phyloP scores from a whole-genome alignment of 2,888 invertebrate genomes.

The Anticlea derivata region DNA sequence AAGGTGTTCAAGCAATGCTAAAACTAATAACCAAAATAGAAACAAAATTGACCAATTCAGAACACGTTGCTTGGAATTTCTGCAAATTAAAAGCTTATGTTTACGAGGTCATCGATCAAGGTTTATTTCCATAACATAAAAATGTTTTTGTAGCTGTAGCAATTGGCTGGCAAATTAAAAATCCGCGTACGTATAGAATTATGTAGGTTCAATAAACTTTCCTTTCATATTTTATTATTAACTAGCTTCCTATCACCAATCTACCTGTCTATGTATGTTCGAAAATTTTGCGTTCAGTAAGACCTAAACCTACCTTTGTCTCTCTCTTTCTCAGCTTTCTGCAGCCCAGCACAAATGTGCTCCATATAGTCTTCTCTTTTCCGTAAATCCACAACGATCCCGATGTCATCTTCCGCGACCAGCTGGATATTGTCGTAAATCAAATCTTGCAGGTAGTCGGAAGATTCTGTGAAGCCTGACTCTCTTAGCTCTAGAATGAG shows the following conservation, averaged over 20 bases:
- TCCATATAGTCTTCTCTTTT: constrained; percentile 62
- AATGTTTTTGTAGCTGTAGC: constrained; percentile 2
- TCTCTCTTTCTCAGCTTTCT: constrained; percentile 63
- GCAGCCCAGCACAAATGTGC: constrained; percentile 58
- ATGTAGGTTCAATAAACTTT: neutral
- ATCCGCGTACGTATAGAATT: neutral
- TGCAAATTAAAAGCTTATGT: neutral
- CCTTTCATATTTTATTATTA: too few species aligned
- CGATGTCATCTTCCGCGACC: constrained; percentile 76
- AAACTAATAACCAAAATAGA: too few species aligned
- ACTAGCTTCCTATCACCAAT: too few species aligned
- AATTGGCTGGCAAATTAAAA: neutral
- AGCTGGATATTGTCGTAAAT: constrained; percentile 81
- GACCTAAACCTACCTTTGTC: too few species aligned
- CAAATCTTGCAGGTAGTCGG: constrained; percentile 78
- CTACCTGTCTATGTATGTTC: too few species aligned
- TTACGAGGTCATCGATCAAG: neutral
- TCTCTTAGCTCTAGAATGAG: constrained; percentile 81
- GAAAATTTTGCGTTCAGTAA: too few species aligned
- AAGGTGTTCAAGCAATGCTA: too few species aligned
- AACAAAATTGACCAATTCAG: too few species aligned
- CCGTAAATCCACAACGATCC: constrained; percentile 72
- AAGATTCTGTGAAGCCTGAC: constrained; percentile 72
- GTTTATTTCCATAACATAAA: constrained; percentile 7
- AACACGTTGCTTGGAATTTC: neutral